These are phyloP conservation scores for Acleris holmiana DNA, from an alignment of 2,888 invertebrate species.

Conservation along the genomic window DNA sequence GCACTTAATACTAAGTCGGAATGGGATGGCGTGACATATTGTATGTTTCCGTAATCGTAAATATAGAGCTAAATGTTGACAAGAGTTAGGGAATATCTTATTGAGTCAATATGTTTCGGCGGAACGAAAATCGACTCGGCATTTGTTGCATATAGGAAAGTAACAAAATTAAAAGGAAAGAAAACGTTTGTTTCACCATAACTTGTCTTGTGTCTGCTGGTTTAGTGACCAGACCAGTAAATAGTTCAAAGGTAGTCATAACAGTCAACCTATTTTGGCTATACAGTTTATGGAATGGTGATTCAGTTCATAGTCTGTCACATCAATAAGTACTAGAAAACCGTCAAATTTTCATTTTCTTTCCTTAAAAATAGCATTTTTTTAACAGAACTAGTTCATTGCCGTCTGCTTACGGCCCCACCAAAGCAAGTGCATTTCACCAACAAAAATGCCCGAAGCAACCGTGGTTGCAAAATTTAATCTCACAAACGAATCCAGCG, in stretches of 20 bases:
- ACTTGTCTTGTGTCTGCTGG: no score
- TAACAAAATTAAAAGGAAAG: not conserved
- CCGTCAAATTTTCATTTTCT: no score
- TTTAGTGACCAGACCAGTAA: no score
- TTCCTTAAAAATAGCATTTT: no score
- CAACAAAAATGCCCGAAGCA: not conserved
- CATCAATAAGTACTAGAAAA: no score
- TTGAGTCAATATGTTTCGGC: conserved; percentile 10
- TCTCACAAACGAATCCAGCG: conserved; percentile 47
- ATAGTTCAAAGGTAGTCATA: no score
- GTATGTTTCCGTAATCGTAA: conserved; percentile 59
- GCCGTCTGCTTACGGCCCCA: not conserved
- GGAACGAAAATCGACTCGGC: conserved; percentile 9
- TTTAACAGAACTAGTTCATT: no score
- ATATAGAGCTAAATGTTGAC: conserved; percentile 54
- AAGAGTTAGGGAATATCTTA: conserved; percentile 33
- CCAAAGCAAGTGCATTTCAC: not conserved
- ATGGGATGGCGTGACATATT: conserved; percentile 58
- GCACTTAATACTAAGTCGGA: conserved; percentile 43
- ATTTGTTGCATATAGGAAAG: conserved; percentile 10
- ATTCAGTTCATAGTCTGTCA: no score
- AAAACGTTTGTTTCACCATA: not conserved
- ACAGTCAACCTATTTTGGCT: no score
- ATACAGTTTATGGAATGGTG: no score
- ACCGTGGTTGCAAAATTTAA: conserved; percentile 36